phyloP scores from a whole-genome alignment of 1,140 invertebrate genomes.

The Streblospio benedicti region DNA sequence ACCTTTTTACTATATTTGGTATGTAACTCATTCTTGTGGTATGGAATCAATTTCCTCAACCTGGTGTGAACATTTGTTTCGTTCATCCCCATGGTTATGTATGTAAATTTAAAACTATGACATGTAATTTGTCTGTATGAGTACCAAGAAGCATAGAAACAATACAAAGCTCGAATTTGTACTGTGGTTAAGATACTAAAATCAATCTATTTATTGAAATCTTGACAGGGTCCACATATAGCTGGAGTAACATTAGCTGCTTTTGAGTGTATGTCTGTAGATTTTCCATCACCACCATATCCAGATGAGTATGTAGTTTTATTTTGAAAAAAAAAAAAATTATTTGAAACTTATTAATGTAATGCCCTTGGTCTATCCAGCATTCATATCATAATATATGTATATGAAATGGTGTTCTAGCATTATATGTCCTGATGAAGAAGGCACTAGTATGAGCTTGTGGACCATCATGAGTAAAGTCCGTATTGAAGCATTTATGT shows the following conservation, averaged over 20 bases:
- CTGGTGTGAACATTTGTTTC: background rate
- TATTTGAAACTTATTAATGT: background rate
- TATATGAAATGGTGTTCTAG: constrained; percentile 29
- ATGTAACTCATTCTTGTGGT: constrained; percentile 54
- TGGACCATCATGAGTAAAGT: constrained; percentile 91
- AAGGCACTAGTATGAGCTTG: constrained; percentile 49
- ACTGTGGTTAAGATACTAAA: no score
- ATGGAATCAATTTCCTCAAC: no score
- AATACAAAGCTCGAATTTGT: no score
- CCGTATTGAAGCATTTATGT: constrained; percentile 91
- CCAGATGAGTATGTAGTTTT: constrained; percentile 50
- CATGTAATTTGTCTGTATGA: no score
- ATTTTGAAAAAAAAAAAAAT: background rate
- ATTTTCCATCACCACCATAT: constrained; percentile 78
- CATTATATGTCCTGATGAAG: constrained; percentile 46
- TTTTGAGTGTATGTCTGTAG: constrained; percentile 86
- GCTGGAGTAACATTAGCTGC: constrained; percentile 89
- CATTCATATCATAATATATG: background rate
- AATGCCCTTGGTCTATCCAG: background rate
- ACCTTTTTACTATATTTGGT: constrained; percentile 96
- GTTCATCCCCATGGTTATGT: constrained; percentile 1
- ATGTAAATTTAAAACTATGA: background rate
- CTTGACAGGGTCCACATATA: constrained; percentile 54
- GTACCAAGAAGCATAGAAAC: no score
- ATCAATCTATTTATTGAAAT: no score